These are phyloP conservation scores for Aphelenchoides besseyi DNA, from an alignment of 1,140 invertebrate species.

Conservation along the genomic window DNA sequence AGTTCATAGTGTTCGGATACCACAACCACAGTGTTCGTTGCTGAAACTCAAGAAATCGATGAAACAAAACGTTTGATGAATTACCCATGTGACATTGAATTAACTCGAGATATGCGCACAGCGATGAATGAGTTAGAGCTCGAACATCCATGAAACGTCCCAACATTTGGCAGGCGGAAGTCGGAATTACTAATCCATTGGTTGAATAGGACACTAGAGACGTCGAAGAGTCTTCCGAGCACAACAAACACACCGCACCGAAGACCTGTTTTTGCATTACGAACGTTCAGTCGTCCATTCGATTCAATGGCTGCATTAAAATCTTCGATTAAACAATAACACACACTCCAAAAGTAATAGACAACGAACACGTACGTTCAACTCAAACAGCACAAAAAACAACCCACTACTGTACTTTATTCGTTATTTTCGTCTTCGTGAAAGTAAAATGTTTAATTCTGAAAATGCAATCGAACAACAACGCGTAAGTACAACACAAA, in stretches of 20 bases:
- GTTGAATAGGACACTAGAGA: background rate
- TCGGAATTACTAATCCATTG: constrained; percentile 1
- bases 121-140: constrained; percentile 19
- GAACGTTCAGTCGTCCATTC: background rate
- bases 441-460: too few species aligned
- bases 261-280: background rate
- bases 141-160: constrained; percentile 23
- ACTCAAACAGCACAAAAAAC: too few species aligned
- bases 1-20: constrained; percentile 32
- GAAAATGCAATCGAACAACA: too few species aligned
- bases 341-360: too few species aligned
- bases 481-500: too few species aligned
- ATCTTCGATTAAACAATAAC: too few species aligned
- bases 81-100: constrained; percentile 27
- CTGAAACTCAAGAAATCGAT: constrained; percentile 22
- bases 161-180: constrained; percentile 19
- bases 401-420: too few species aligned
- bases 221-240: constrained; percentile 3
- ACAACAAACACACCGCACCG: constrained; percentile 3
- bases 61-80: background rate
- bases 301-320: too few species aligned
- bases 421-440: too few species aligned
- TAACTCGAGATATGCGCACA: constrained; percentile 35
- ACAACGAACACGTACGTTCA: too few species aligned
- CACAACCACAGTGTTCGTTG: constrained; percentile 30